Percentiles rank a stretch among this genome's conserved stretches.
Conservation (phyloP, 2,888 invertebrate species). For the Stenolophus ochropezus region DNA sequence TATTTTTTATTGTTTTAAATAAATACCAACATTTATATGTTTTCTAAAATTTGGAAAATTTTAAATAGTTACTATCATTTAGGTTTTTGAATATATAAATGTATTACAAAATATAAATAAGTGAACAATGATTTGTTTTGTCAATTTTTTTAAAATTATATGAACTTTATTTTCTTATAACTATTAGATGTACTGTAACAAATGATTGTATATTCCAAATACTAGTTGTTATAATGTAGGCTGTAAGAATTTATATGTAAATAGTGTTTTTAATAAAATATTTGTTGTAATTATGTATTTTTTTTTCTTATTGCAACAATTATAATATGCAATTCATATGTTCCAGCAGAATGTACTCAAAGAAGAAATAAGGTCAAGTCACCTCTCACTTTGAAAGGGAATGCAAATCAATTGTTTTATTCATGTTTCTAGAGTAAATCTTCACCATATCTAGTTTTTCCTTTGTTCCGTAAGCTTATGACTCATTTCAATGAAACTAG, state of each 20-base stretch:
- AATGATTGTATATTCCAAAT: background rate
- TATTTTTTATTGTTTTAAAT: no score
- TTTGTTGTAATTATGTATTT: background rate
- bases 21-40: no score
- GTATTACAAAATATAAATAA: no score
- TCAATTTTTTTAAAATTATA: no score
- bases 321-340: background rate
- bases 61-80: no score
- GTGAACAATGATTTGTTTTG: no score
- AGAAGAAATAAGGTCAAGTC: conserved; percentile 9
- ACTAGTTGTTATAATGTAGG: background rate
- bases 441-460: background rate
- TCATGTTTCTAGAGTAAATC: background rate
- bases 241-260: background rate
- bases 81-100: no score
- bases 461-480: background rate
- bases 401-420: background rate
- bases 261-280: background rate
- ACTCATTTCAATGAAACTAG: background rate
- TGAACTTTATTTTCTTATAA: no score
- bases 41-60: no score
- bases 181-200: no score
- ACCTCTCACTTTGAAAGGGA: background rate
- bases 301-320: background rate
- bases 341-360: background rate